A percentile compares a stretch with the other conserved stretches of the same genome.
phyloP scores from a whole-genome alignment of 2,888 invertebrate genomes.

The Eupithecia dodoneata region DNA sequence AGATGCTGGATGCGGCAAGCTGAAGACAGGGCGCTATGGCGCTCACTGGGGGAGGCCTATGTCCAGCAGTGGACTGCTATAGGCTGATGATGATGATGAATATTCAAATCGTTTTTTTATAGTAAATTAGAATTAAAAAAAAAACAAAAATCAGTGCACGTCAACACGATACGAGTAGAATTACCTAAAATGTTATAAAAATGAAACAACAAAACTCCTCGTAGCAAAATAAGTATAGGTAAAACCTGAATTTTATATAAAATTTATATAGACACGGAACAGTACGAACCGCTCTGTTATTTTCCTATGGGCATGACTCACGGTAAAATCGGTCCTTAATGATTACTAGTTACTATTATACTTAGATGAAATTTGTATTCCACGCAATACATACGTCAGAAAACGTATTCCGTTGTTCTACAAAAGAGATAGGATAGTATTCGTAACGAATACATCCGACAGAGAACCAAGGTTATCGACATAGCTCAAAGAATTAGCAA shows the following conservation, averaged over 20 bases:
- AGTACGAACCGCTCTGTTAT: neutral
- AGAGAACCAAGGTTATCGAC: too few relatives aligned
- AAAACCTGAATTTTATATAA: neutral
- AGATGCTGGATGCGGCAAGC: too few relatives aligned
- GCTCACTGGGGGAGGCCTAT: too few relatives aligned
- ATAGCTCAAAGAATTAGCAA: too few relatives aligned
- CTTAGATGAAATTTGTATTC: neutral
- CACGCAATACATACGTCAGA: neutral
- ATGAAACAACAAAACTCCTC: neutral
- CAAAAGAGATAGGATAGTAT: too few relatives aligned
- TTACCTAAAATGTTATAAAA: neutral
- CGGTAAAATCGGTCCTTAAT: neutral
- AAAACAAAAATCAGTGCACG: neutral
- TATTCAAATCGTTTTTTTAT: too few relatives aligned
- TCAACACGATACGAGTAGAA: neutral
- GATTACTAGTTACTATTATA: neutral
- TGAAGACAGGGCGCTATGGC: too few relatives aligned
- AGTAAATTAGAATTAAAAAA: too few relatives aligned
- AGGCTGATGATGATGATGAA: too few relatives aligned
- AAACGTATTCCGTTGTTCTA: neutral
- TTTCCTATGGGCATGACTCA: slow-evolving; percentile 1
- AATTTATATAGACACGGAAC: neutral
- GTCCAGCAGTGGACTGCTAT: too few relatives aligned
- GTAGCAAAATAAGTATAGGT: neutral
- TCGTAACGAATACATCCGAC: too few relatives aligned